Evolutionary conservation across 2,888 invertebrate species (phyloP), one percentile per base, ranked within the genome.

Genomic region (Folsomia manolachei): DNA sequence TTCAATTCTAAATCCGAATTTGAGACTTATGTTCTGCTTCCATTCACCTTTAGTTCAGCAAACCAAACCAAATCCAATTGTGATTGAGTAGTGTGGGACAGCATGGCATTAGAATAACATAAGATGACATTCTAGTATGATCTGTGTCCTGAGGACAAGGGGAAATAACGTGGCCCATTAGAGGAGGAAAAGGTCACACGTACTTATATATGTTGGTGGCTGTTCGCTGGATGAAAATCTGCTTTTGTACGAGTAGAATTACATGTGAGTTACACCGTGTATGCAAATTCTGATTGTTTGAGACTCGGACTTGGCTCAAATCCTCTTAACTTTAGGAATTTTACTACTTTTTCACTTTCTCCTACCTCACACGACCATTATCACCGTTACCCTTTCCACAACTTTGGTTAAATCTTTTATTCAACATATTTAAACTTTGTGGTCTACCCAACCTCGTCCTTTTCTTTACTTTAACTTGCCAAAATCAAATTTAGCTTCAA

Each of bases 261-360:
- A 39, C 39, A 39, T 14, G 14, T 39, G 61, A 1, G 60, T 60
- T 60, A 11, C 60, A 21, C 23, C 9, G 60, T 60, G 19, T 60
- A 21, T 60, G 60, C 23, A 60, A 19, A 19, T 39, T 61, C 25
- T 21, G 1, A 24, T 19, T 21, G 14, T 61, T 18, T 61, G 21
- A 19, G 1, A 14, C 23, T 23, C 21, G n/a, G n/a, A n/a, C n/a
- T n/a, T 14, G 21, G 61, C 21, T 61, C 61, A 61, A 23, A 61
- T 61, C 61, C 61, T 14, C 21, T 24, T 61, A 61, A 21, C 23
- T 23, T 39, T 14, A 39, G 7, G 39, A 39, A 4, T n/a, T n/a
- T 21, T 21, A 21, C 25, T 61, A 61, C 25, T 23, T 61, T 24
- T 61, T 61, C 61, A 61, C 25, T 61, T 21, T 61, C 61, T 61